Evolutionary conservation across 2,113 vertebrate species (phyloP).

Genomic region (Amphiprion percula): DNA sequence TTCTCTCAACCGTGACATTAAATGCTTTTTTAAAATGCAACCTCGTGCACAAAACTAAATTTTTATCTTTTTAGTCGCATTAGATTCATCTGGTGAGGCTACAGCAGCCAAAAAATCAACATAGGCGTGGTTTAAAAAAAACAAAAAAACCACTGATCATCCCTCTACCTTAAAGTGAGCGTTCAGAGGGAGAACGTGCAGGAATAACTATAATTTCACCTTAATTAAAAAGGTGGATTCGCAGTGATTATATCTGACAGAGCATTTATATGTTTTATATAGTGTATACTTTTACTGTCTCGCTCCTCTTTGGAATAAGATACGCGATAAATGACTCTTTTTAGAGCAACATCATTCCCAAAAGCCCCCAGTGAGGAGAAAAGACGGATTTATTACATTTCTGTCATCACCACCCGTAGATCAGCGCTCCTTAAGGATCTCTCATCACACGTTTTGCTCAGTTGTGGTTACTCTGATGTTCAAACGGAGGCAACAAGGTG

Average conservation of each 20-base stretch:
- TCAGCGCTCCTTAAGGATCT: slow-evolving; percentile 18
- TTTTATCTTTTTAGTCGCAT: too few relatives aligned
- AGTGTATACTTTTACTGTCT: slow-evolving; percentile 1
- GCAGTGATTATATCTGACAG: slow-evolving; percentile 16
- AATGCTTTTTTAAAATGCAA: not conserved
- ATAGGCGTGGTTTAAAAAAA: not conserved
- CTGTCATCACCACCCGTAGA: not conserved
- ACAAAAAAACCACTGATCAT: not conserved
- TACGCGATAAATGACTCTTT: slow-evolving; percentile 32
- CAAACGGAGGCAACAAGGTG: slow-evolving; percentile 26
- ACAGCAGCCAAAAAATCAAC: not conserved
- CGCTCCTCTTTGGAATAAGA: slow-evolving; percentile 63
- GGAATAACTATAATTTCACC: slow-evolving; percentile 43
- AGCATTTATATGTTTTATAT: slow-evolving; percentile 11
- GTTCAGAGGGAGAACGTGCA: slow-evolving; percentile 4
- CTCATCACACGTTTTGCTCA: slow-evolving; percentile 8
- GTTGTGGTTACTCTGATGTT: slow-evolving; percentile 40
- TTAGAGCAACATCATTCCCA: slow-evolving; percentile 25
- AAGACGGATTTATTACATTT: slow-evolving; percentile 26
- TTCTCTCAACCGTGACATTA: not conserved
- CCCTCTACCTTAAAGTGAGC: slow-evolving; percentile 2
- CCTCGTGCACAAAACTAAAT: not conserved
- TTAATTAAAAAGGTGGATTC: slow-evolving; percentile 43
- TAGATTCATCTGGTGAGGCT: not conserved
- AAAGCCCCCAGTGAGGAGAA: slow-evolving; percentile 41